Evolutionary conservation across 2,888 invertebrate species (phyloP), one percentile per base, ranked within the genome.

Genomic region (Drosophila fulvimacula): DNA sequence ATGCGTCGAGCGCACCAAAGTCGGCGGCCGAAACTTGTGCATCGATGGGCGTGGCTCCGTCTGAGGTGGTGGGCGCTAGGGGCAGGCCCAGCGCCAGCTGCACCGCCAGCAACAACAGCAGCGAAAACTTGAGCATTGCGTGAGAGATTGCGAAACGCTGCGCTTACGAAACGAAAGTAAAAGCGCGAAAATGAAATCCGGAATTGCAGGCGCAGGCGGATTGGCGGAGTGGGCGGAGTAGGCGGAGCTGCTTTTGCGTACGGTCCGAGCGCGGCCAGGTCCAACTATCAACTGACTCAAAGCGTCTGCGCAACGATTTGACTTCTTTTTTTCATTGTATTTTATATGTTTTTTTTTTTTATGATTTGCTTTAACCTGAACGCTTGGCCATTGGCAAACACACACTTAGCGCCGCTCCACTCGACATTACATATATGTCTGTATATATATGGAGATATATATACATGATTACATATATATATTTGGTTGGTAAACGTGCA

Each of bases 21-120:
- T 89, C 90, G 0, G 77, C 88, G 0, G 89, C 84, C n/a, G 89
- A 75, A 0, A 85, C 68, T 2, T 88, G 75, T 9, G 89, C 84
- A 51, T 88, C 82, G 11, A 85, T 85, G 73, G 84, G 84, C 63
- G 89, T 89, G 65, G 84, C 89, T 0, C 89, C 89, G 30, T 85
- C 84, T 13, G 69, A 32, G 1, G 84, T 89, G 19, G 84, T 71
- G 5, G 89, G 89, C 7, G 84, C 88, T 2, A 85, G 38, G 6
- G 84, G 84, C 24, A 64, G 21, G 21, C 62, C 66, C 44, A 61
- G 32, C 6, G 51, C 15, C 24, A 58, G 30, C 11, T 42, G 65
- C 24, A 64, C 49, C 38, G 66, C 27, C 17, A 60, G 32, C 67
- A 74, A 3, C 17, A 67, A 30, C 46, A 58, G 49, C 11, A 59